A percentile compares a stretch with the other conserved stretches of the same genome.
Conservation (phyloP, 1,140 invertebrate genomes). For the Acromyrmex echinatior region DNA sequence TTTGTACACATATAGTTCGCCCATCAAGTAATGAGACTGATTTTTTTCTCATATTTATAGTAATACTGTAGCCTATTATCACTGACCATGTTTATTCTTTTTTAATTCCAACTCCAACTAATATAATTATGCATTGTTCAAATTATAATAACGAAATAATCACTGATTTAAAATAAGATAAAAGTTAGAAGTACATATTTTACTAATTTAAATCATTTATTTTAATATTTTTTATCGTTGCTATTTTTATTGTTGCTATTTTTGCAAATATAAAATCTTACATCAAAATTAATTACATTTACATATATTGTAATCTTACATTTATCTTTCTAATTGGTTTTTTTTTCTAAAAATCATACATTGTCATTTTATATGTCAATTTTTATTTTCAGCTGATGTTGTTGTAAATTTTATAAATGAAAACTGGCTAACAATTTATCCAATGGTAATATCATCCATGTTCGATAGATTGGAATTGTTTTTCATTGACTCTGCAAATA, state of each 20-base stretch:
- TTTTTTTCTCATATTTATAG: too few relatives aligned
- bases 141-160: too few relatives aligned
- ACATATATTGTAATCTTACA: background rate
- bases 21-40: too few relatives aligned
- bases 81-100: too few relatives aligned
- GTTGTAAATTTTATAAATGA: background rate
- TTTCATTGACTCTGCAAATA: background rate
- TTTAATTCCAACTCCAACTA: too few relatives aligned
- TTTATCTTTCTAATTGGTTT: background rate
- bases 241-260: background rate
- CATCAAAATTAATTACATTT: background rate
- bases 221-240: background rate
- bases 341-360: background rate
- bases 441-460: background rate
- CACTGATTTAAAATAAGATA: background rate
- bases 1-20: background rate
- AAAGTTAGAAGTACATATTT: background rate
- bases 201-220: background rate
- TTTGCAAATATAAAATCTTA: background rate
- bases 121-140: too few relatives aligned
- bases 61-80: too few relatives aligned
- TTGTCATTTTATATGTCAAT: conserved; percentile 5
- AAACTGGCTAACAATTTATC: background rate
- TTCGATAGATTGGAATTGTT: background rate
- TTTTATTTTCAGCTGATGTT: conserved; percentile 27